A percentile compares a stretch with the other conserved stretches of the same genome.
Conservation (phyloP, 2,888 invertebrate genomes). For the Rotaria socialis region DNA sequence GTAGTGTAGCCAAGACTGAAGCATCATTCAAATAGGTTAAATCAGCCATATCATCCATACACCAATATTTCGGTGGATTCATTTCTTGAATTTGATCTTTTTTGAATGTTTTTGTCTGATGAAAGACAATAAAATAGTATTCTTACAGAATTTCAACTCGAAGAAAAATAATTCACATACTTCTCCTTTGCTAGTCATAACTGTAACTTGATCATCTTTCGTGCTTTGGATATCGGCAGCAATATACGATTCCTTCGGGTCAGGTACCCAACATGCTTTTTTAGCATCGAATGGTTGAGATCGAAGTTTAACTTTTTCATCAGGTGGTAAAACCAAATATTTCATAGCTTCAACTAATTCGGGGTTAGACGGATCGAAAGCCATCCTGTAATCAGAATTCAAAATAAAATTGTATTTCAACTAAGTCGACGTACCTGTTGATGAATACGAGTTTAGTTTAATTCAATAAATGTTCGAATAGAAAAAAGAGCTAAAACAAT, state of each 20-base stretch:
- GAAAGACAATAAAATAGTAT: background rate
- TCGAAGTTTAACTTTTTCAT: slow-evolving; percentile 40
- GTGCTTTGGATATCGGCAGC: slow-evolving; percentile 96
- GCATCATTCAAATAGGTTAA: slow-evolving; percentile 98
- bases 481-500: background rate
- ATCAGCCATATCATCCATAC: slow-evolving; percentile 99
- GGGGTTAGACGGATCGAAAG: slow-evolving; percentile 43
- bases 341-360: slow-evolving; percentile 45
- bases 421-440: background rate
- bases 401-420: background rate
- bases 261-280: slow-evolving; percentile 98
- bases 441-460: background rate
- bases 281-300: slow-evolving; percentile 85
- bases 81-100: slow-evolving; percentile 81
- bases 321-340: slow-evolving; percentile 40
- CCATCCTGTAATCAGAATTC: background rate
- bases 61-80: slow-evolving; percentile 99
- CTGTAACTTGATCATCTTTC: slow-evolving; percentile 87
- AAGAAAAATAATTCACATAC: background rate
- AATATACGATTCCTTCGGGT: slow-evolving; percentile 92
- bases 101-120: slow-evolving; percentile 64
- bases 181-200: slow-evolving; percentile 61
- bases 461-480: background rate
- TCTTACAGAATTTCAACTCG: background rate
- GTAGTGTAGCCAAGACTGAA: slow-evolving; percentile 70